Evolutionary conservation across 37 sponge, comb jelly and placozoan species (phyloP).

Genomic region (Corticium candelabrum): DNA sequence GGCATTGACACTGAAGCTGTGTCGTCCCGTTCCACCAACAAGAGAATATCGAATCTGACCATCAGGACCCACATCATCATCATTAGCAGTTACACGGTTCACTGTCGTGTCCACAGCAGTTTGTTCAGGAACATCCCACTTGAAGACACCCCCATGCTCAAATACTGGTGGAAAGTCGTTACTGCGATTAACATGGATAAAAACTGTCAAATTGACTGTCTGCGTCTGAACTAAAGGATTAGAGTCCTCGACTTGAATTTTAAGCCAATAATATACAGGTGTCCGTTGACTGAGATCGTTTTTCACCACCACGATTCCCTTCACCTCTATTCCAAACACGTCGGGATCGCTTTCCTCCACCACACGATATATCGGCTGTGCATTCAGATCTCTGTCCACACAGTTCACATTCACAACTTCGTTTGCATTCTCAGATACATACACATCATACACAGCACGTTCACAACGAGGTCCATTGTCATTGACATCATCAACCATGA

Average conservation of each 20-base stretch:
- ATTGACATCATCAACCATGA: background rate
- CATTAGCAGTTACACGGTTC: background rate
- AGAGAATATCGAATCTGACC: background rate
- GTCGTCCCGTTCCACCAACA: background rate
- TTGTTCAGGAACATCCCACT: background rate
- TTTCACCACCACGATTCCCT: background rate
- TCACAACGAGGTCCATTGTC: constrained; percentile 2
- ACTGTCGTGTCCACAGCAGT: background rate
- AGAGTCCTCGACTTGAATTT: background rate
- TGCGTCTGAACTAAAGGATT: no score
- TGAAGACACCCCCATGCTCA: background rate
- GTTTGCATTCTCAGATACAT: background rate
- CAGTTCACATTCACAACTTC: background rate
- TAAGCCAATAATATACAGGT: background rate
- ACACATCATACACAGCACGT: background rate
- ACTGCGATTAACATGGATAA: background rate
- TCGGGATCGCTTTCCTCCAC: background rate
- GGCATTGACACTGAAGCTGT: background rate
- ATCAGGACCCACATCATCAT: background rate
- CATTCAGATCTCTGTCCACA: background rate
- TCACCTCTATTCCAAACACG: background rate
- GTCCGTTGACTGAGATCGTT: background rate
- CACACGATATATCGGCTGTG: background rate
- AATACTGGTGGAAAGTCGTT: background rate
- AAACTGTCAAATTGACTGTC: background rate